Conservation (phyloP, 1,140 invertebrate genomes). For the Diachasma alloeum region DNA sequence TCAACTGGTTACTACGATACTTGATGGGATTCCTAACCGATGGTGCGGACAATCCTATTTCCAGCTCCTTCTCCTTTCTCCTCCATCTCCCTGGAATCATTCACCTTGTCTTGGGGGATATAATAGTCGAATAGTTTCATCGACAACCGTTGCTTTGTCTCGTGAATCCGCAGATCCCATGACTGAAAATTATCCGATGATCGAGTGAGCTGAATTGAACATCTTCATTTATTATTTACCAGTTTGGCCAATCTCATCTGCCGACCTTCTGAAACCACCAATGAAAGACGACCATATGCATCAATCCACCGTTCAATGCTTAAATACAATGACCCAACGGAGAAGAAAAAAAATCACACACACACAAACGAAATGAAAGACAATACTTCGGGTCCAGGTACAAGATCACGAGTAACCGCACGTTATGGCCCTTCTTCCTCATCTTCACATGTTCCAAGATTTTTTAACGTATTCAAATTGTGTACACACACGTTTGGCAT, state of each 20-base stretch:
- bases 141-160: not conserved
- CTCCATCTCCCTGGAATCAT: constrained; percentile 55
- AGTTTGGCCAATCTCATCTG: not conserved
- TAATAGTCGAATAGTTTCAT: not conserved
- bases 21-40: constrained; percentile 67
- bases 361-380: not conserved
- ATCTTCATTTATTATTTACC: not conserved
- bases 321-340: constrained; percentile 12
- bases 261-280: not conserved
- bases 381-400: constrained; percentile 4
- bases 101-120: constrained; percentile 37
- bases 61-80: constrained; percentile 33
- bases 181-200: not conserved
- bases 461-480: constrained; percentile 36
- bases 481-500: constrained; percentile 44
- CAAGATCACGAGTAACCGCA: constrained; percentile 21
- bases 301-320: constrained; percentile 40
- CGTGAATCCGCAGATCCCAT: not conserved
- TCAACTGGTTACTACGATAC: constrained; percentile 52
- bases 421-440: constrained; percentile 16
- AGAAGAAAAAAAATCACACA: constrained; percentile 20
- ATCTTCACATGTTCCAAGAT: not conserved
- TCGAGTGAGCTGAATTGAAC: not conserved
- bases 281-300: constrained; percentile 5
- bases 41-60: constrained; percentile 67